A percentile compares a stretch with the other conserved stretches of the same genome.
These are phyloP conservation scores for Pyrgus malvae DNA, from an alignment of 2,888 invertebrate genomes.

Conservation along the genomic window DNA sequence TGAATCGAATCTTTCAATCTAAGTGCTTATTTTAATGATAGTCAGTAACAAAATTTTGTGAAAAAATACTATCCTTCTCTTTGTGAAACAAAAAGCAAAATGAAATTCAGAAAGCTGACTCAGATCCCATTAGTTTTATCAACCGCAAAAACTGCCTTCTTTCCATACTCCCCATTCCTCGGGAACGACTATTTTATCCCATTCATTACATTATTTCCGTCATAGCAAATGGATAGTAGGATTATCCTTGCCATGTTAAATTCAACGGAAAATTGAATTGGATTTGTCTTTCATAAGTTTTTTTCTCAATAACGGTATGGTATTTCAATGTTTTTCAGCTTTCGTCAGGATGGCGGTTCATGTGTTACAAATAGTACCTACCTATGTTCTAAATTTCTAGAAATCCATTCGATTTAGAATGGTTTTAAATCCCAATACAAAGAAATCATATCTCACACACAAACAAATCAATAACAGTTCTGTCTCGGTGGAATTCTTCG, in stretches of 20 bases:
- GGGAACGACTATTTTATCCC: conserved; percentile 29
- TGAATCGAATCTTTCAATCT: too few species aligned
- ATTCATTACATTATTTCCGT: conserved; percentile 47
- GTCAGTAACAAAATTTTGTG: too few species aligned
- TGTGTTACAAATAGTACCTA: too few species aligned
- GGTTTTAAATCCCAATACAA: too few species aligned
- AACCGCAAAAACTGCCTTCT: conserved; percentile 12
- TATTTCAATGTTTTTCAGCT: not conserved
- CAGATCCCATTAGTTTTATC: conserved; percentile 1
- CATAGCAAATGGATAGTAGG: conserved; percentile 46
- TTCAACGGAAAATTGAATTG: conserved; percentile 69
- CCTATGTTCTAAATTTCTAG: too few species aligned
- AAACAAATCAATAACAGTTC: too few species aligned
- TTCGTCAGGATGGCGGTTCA: not conserved
- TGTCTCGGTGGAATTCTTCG: too few species aligned
- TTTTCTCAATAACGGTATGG: conserved; percentile 6
- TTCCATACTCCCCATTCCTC: not conserved
- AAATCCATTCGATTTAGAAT: too few species aligned
- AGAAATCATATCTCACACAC: too few species aligned
- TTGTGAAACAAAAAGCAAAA: not conserved
- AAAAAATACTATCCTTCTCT: too few species aligned
- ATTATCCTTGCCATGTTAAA: conserved; percentile 61
- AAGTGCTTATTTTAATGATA: too few species aligned
- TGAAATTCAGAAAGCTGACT: conserved; percentile 1
- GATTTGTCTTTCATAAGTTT: conserved; percentile 29